Base-by-base conservation (phyloP, 2,888 invertebrate genomes). In the Lasioglossum oenotherae region DNA sequence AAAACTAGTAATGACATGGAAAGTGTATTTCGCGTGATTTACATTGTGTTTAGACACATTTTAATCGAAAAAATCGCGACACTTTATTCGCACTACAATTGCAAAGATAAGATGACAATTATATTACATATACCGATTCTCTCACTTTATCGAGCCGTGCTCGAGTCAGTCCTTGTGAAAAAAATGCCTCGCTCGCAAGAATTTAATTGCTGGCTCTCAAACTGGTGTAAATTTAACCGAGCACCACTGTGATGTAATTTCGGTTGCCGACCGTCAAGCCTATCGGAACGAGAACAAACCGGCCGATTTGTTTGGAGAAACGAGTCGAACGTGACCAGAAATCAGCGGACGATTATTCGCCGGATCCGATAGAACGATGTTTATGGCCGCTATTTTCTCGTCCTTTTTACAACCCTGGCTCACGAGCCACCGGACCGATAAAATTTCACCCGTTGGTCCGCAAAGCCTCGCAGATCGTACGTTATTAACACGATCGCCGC, bases 221-320 rank as follows among this genome's bases (percentile, higher is more conserved):
- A 23, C 53, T 23, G 53, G 23, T 53, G 53, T 53, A 53, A 53
- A 23, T 53, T 53, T 53, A 53, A 53, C 53, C 53, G 53, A 23
- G 23, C 53, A 23, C 23, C 8, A 53, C 53, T 69, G 72, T 75
- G 77, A 84, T 74, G 53, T 14, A 82, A 82, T 80, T 78, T 72
- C 31, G 27, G 12, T 14, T 12, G 64, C n/a, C 16, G n/a, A 53
- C n/a, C 69, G 77, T 72, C 77, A 60, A 69, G 53, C 44, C 77
- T 60, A 74, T 57, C 46, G 60, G 23, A 44, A 64, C 60, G 35
- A 5, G 23, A 31, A 27, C 53, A 35, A 74, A 19, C 46, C 57
- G 44, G 49, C 44, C 60, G 44, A 53, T 64, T 69, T 49, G 60
- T 46, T 69, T 80, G 19, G 35, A 74, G 41, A 60, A 73, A 57